Evolutionary conservation across 2,888 invertebrate genomes (phyloP).

Genomic region (Cylloceria caligata): DNA sequence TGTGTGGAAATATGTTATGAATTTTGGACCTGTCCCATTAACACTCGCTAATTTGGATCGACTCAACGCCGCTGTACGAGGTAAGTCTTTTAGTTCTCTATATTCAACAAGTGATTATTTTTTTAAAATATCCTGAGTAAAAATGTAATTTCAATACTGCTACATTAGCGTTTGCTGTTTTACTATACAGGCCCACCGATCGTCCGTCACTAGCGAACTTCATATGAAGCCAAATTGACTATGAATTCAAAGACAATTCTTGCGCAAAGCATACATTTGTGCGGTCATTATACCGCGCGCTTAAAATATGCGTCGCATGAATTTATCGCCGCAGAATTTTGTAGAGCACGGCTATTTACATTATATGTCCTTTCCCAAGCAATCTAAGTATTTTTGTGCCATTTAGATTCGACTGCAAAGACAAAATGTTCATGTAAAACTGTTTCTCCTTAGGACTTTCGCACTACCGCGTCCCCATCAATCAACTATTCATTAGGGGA

Average conservation of each 20-base stretch:
- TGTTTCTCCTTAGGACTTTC: conserved; percentile 4
- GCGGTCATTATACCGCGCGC: too few relatives aligned
- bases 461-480: conserved; percentile 46
- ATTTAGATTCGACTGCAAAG: background rate
- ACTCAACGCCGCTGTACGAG: conserved; percentile 83
- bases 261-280: too few relatives aligned
- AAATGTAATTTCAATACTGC: too few relatives aligned
- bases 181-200: too few relatives aligned
- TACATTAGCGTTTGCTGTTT: too few relatives aligned
- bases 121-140: too few relatives aligned
- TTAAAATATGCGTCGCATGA: too few relatives aligned
- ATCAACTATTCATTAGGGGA: conserved; percentile 50
- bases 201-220: too few relatives aligned
- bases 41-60: conserved; percentile 84
- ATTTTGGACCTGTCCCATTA: conserved; percentile 82
- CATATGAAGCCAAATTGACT: too few relatives aligned
- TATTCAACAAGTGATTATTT: too few relatives aligned
- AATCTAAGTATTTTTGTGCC: background rate
- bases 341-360: background rate
- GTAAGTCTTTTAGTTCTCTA: conserved; percentile 70
- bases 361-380: background rate
- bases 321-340: background rate
- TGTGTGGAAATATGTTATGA: conserved; percentile 78
- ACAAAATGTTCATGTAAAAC: background rate
- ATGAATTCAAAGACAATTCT: too few relatives aligned